A percentile compares a stretch with the other conserved stretches of the same genome.
phyloP scores from a whole-genome alignment of 2,888 invertebrate genomes.

The Acrobasis consociella region DNA sequence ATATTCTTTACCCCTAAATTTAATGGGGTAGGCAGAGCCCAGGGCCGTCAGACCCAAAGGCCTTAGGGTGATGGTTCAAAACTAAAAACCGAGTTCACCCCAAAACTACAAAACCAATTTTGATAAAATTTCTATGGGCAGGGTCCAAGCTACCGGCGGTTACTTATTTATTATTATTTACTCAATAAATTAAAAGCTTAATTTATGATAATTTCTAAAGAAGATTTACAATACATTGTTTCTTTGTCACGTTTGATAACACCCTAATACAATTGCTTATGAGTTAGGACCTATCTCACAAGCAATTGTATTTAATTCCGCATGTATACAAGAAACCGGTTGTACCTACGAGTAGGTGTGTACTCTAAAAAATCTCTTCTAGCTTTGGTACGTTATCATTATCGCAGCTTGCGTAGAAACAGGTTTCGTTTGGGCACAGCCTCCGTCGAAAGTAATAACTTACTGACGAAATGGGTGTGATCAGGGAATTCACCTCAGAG shows the following conservation, averaged over 20 bases:
- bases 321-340: conserved; percentile 8
- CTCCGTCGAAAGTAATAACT: conserved; percentile 9
- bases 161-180: too few species aligned
- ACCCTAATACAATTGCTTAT: too few species aligned
- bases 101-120: too few species aligned
- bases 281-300: too few species aligned
- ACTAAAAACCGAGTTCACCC: too few species aligned
- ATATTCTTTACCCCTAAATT: too few species aligned
- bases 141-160: too few species aligned
- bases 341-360: conserved; percentile 19
- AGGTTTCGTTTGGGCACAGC: conserved; percentile 21
- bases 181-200: too few species aligned
- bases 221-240: background rate
- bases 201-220: background rate
- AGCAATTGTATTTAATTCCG: background rate
- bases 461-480: conserved; percentile 7
- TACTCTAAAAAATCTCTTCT: conserved; percentile 8
- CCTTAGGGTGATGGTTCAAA: too few species aligned
- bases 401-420: conserved; percentile 15
- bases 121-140: too few species aligned
- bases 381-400: conserved; percentile 20
- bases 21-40: too few species aligned
- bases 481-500: background rate
- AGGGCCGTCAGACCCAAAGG: too few species aligned
- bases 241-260: background rate